Conservation (phyloP, 1,140 invertebrate species). For the Lineus longissimus region DNA sequence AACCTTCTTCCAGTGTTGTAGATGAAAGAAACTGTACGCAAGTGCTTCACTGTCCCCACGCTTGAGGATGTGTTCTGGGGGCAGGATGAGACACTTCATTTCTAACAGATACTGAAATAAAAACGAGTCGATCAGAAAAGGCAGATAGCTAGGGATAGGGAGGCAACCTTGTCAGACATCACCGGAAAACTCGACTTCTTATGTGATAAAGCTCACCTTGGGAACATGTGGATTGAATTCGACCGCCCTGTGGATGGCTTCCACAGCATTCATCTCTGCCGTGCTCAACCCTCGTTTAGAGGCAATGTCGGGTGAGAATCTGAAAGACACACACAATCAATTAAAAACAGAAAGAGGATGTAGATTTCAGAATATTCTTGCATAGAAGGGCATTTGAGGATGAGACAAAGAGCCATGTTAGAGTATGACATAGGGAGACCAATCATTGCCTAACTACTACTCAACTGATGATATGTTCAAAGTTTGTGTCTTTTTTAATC, state of each 20-base stretch:
- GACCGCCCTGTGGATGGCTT: conserved; percentile 94
- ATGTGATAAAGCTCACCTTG: conserved; percentile 59
- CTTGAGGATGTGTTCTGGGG: conserved; percentile 95
- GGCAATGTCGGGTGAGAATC: conserved; percentile 79
- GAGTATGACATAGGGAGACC: no score
- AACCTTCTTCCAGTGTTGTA: conserved; percentile 93
- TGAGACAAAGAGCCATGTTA: no score
- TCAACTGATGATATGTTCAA: no score
- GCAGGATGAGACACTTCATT: conserved; percentile 91
- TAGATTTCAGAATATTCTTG: no score
- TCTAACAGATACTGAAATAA: conserved; percentile 80
- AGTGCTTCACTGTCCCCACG: conserved; percentile 97
- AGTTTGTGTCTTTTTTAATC: no score
- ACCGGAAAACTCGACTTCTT: background rate
- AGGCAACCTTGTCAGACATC: conserved; percentile 4
- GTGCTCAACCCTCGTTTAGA: conserved; percentile 81
- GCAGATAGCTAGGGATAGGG: background rate
- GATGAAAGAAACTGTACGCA: conserved; percentile 94
- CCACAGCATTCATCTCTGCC: conserved; percentile 90
- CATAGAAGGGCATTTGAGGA: no score
- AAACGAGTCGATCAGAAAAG: conserved; percentile 12
- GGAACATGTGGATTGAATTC: conserved; percentile 99
- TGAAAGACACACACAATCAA: conserved; percentile 29
- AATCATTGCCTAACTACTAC: no score
- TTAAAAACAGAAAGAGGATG: background rate